Percentiles rank a stretch among this genome's conserved stretches.
Conservation (phyloP, 2,113 vertebrate genomes). For the Trematomus loennbergii region DNA sequence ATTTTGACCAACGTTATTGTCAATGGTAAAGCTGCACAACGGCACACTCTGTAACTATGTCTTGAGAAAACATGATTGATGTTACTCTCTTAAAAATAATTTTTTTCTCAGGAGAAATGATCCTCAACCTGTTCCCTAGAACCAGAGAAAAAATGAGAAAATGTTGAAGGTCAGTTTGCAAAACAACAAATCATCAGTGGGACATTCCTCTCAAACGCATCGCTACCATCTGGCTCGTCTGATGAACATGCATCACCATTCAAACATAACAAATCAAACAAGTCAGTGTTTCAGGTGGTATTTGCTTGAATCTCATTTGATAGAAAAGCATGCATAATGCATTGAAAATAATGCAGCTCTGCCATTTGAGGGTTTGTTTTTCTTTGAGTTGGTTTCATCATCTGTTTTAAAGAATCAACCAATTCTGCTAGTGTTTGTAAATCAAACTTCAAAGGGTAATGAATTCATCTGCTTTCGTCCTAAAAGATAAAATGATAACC, state of each 20-base stretch:
- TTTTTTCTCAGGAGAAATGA: background rate
- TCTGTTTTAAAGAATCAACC: slow-evolving; percentile 17
- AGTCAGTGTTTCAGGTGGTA: slow-evolving; percentile 24
- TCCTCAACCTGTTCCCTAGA: background rate
- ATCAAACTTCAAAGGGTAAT: slow-evolving; percentile 35
- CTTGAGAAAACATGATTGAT: background rate
- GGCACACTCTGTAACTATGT: background rate
- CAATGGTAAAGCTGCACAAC: background rate
- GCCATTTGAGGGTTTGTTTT: slow-evolving; percentile 27
- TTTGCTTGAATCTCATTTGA: slow-evolving; percentile 40
- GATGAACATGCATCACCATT: slow-evolving; percentile 28
- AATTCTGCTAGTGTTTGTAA: slow-evolving; percentile 28
- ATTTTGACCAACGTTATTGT: slow-evolving; percentile 1
- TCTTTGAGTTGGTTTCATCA: slow-evolving; percentile 10
- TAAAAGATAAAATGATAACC: slow-evolving; percentile 42
- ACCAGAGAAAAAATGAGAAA: background rate
- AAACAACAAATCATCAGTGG: slow-evolving; percentile 3
- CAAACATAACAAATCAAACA: slow-evolving; percentile 18
- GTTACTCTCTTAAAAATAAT: background rate
- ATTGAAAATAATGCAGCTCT: slow-evolving; percentile 14
- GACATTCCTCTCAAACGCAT: slow-evolving; percentile 8
- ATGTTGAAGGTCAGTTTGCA: slow-evolving; percentile 2
- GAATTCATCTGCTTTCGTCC: slow-evolving; percentile 39
- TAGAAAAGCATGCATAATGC: slow-evolving; percentile 41
- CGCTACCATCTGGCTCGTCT: slow-evolving; percentile 27